These are phyloP conservation scores for Pogonophryne albipinna DNA, from an alignment of 2,797 vertebrate genomes.

Conservation along the genomic window DNA sequence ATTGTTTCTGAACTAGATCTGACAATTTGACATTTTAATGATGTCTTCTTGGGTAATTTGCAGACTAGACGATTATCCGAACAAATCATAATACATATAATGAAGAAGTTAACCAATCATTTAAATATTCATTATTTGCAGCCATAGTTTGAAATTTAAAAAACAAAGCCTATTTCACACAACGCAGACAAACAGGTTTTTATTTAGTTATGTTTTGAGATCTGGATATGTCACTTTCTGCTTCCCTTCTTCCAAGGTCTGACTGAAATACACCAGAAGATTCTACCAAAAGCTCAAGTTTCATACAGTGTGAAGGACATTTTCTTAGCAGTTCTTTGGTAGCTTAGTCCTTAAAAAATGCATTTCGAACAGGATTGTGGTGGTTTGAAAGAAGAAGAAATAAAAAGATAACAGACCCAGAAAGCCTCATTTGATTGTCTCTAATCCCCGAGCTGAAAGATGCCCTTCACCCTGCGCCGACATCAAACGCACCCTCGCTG, in stretches of 20 bases:
- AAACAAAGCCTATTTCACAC: too few species aligned
- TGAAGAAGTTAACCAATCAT: neutral
- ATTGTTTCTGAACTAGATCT: neutral
- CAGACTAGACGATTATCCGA: too few species aligned
- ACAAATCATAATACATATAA: too few species aligned
- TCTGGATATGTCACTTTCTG: neutral
- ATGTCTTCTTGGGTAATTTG: too few species aligned
- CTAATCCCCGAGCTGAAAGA: slow-evolving; percentile 12
- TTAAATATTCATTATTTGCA: neutral
- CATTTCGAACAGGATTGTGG: neutral
- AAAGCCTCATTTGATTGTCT: slow-evolving; percentile 14
- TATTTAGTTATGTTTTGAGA: too few species aligned
- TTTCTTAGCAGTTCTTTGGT: neutral
- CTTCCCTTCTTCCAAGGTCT: neutral
- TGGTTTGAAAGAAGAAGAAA: slow-evolving; percentile 1
- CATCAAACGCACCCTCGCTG: slow-evolving; percentile 18
- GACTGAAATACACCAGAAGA: neutral
- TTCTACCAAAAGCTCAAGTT: neutral
- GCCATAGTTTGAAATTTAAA: too few species aligned
- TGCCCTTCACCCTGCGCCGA: slow-evolving; percentile 29
- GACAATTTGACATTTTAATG: neutral
- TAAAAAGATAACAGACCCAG: neutral
- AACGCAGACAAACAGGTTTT: too few species aligned
- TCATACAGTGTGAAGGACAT: neutral
- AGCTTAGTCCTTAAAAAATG: neutral